Conservation (phyloP, 2,113 vertebrate species). For the Pimephales promelas region DNA sequence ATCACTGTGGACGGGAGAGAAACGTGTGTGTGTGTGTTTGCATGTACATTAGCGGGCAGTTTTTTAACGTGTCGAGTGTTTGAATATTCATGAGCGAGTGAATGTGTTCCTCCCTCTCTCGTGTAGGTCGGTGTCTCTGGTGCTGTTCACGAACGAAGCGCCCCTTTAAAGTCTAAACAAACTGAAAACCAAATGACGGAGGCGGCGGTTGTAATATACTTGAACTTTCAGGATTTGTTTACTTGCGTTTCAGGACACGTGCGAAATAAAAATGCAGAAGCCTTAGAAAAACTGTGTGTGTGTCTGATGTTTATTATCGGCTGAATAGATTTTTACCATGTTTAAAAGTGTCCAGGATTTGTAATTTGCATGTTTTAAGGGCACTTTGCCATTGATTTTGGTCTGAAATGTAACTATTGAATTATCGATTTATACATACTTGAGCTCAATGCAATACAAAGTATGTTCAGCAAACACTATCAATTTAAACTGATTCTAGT, state of each 20-base stretch:
- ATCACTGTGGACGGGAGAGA: constrained; percentile 75
- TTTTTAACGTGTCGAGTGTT: constrained; percentile 3
- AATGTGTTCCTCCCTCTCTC: constrained; percentile 66
- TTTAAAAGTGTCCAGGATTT: no score
- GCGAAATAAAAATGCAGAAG: constrained; percentile 53
- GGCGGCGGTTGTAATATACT: constrained; percentile 67
- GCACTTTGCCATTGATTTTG: neutral
- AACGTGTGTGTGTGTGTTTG: constrained; percentile 28
- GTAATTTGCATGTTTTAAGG: no score
- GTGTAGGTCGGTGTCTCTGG: constrained; percentile 75
- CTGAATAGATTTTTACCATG: no score
- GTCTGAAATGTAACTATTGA: neutral
- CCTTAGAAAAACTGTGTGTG: constrained; percentile 21
- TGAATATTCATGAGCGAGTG: neutral
- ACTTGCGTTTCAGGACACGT: constrained; percentile 53
- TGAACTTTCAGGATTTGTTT: constrained; percentile 68
- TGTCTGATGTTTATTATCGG: neutral
- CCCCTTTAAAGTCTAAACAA: constrained; percentile 66
- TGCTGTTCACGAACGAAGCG: constrained; percentile 70
- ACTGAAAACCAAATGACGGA: constrained; percentile 55
- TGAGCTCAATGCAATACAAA: neutral
- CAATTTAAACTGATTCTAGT: neutral
- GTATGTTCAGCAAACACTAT: neutral
- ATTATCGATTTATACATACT: neutral
- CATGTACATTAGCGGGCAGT: neutral